These are phyloP conservation scores for Apus apus DNA, from an alignment of 2,113 vertebrate species.

Conservation along the genomic window DNA sequence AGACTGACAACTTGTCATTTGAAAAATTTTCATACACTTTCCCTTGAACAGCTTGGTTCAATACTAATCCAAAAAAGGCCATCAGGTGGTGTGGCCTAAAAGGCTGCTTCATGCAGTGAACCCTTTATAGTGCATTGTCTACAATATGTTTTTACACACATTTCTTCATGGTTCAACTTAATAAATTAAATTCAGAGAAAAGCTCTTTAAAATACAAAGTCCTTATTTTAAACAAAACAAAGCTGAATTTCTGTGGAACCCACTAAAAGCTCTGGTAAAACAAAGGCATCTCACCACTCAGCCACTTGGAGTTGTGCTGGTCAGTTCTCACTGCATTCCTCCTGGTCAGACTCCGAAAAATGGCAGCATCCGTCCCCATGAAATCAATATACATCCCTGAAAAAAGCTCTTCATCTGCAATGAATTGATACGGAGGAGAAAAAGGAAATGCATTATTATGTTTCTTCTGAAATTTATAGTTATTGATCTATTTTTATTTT, in stretches of 20 bases:
- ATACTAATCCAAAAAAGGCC: background rate
- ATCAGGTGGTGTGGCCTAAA: background rate
- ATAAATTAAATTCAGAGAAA: background rate
- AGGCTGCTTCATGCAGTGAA: background rate
- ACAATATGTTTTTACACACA: background rate
- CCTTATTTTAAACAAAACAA: background rate
- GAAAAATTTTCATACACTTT: background rate
- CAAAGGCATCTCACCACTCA: slow-evolving; percentile 85
- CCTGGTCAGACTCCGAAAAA: slow-evolving; percentile 94
- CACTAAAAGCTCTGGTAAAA: background rate
- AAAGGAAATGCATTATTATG: background rate
- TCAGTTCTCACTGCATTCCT: slow-evolving; percentile 94
- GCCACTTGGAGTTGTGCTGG: slow-evolving; percentile 98
- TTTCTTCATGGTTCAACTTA: background rate
- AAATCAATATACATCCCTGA: slow-evolving; percentile 99
- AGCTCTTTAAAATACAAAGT: background rate
- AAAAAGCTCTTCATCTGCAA: slow-evolving; percentile 94
- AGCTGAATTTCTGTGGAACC: background rate
- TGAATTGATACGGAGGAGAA: background rate
- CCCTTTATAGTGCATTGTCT: background rate
- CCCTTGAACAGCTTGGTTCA: background rate
- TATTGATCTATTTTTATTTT: background rate
- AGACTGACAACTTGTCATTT: background rate
- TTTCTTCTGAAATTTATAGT: background rate
- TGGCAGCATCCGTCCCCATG: slow-evolving; percentile 97